Evolutionary conservation across 2,113 vertebrate species (phyloP).

Genomic region (Gallinago media): DNA sequence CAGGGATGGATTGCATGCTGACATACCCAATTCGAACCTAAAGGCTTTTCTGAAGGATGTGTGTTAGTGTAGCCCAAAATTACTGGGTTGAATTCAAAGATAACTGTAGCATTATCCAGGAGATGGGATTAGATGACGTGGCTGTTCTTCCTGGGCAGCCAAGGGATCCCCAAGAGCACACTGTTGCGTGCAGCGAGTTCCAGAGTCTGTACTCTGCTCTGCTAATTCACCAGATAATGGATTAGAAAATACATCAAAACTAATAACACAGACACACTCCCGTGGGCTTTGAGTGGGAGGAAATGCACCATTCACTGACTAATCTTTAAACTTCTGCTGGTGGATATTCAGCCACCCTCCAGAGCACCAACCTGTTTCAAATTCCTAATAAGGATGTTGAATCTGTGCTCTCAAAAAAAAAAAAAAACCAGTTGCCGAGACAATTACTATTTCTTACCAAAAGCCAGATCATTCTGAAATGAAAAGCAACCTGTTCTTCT

Average conservation of each 20-base stretch:
- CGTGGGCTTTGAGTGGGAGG: constrained; percentile 54
- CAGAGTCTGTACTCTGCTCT: background rate
- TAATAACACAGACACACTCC: constrained; percentile 42
- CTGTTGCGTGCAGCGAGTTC: background rate
- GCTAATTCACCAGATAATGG: constrained; percentile 35
- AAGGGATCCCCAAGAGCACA: background rate
- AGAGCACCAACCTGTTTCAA: constrained; percentile 36
- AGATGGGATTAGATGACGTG: background rate
- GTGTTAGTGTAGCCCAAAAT: background rate
- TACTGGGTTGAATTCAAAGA: constrained; percentile 1
- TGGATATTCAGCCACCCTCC: constrained; percentile 29
- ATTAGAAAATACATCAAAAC: constrained; percentile 55
- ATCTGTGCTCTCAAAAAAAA: background rate
- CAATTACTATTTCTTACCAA: background rate
- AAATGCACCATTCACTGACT: constrained; percentile 55
- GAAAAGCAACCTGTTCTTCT: background rate
- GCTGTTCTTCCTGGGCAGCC: constrained; percentile 3
- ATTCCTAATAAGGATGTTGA: constrained; percentile 42
- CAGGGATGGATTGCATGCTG: fast-evolving
- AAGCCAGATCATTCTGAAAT: background rate
- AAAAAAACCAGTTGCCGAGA: background rate
- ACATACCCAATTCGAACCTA: background rate
- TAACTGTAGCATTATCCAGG: background rate
- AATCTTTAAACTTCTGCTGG: constrained; percentile 52
- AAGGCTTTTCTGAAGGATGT: background rate